phyloP scores from a whole-genome alignment of 1,140 invertebrate species.

The Pseudomyrmex gracilis region DNA sequence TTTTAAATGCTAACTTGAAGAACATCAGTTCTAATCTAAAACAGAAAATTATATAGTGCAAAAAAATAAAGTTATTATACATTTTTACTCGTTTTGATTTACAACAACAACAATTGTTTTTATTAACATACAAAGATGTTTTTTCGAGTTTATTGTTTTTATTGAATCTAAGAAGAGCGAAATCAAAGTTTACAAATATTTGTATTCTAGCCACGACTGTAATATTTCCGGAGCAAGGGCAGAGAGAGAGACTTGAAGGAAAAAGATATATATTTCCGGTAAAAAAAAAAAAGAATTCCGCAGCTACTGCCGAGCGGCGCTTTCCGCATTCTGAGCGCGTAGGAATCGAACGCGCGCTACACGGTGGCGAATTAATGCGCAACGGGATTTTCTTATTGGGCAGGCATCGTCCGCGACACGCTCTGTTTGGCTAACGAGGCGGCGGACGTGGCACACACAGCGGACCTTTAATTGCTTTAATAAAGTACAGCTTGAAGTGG shows the following conservation, averaged over 20 bases:
- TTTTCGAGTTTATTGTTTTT: not conserved
- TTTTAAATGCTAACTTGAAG: not conserved
- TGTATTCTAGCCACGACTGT: not conserved
- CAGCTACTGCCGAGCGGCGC: not conserved
- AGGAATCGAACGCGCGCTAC: conserved; percentile 60
- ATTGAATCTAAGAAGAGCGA: not conserved
- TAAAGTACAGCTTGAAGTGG: conserved; percentile 47
- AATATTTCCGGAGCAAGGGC: conserved; percentile 6
- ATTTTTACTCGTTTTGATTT: not conserved
- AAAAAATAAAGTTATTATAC: too few relatives aligned
- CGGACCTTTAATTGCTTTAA: conserved; percentile 73
- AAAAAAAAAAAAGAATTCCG: conserved; percentile 2
- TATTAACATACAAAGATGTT: not conserved
- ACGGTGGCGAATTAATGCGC: conserved; percentile 50
- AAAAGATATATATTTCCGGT: conserved; percentile 25
- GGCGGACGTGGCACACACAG: conserved; percentile 43
- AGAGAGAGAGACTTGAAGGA: not conserved
- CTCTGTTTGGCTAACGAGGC: conserved; percentile 76
- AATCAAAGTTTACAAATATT: not conserved
- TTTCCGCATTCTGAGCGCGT: conserved; percentile 49
- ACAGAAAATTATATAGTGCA: too few relatives aligned
- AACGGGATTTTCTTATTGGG: conserved; percentile 69
- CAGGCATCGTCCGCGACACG: conserved; percentile 71
- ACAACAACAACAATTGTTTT: not conserved
- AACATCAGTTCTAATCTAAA: too few relatives aligned